These are phyloP conservation scores for Monomorium pharaonis DNA, from an alignment of 1,140 invertebrate species.

Conservation along the genomic window DNA sequence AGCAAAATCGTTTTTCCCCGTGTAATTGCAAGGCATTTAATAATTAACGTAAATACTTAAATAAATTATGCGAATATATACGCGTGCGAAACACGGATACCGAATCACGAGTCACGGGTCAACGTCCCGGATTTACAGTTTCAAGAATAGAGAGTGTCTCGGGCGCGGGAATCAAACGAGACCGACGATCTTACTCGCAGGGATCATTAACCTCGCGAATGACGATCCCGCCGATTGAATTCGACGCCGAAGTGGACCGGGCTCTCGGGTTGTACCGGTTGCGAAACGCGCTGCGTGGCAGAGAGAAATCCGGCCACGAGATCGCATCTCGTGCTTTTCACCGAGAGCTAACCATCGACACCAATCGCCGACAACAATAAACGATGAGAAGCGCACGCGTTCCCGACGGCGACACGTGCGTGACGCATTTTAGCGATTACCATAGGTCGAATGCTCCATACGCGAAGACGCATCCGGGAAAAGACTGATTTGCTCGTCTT, in stretches of 20 bases:
- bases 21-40: not conserved
- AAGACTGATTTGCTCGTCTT: constrained; percentile 62
- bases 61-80: not conserved
- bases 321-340: not conserved
- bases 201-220: constrained; percentile 32
- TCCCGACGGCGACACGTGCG: constrained; percentile 18
- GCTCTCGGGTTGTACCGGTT: not conserved
- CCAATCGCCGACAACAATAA: not conserved
- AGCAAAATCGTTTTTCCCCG: too few species aligned
- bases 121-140: constrained; percentile 16
- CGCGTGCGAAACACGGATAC: not conserved
- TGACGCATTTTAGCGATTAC: constrained; percentile 15
- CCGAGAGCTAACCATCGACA: not conserved
- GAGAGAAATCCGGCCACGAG: constrained; percentile 47
- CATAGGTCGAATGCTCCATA: constrained; percentile 51
- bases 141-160: constrained; percentile 21
- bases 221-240: constrained; percentile 28
- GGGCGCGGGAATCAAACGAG: not conserved
- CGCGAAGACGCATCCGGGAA: constrained; percentile 61
- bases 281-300: constrained; percentile 2
- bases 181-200: not conserved
- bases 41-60: not conserved
- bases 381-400: not conserved
- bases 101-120: not conserved
- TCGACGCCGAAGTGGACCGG: constrained; percentile 20